phyloP scores from a whole-genome alignment of 2,888 invertebrate species.

The Suillia variegata region DNA sequence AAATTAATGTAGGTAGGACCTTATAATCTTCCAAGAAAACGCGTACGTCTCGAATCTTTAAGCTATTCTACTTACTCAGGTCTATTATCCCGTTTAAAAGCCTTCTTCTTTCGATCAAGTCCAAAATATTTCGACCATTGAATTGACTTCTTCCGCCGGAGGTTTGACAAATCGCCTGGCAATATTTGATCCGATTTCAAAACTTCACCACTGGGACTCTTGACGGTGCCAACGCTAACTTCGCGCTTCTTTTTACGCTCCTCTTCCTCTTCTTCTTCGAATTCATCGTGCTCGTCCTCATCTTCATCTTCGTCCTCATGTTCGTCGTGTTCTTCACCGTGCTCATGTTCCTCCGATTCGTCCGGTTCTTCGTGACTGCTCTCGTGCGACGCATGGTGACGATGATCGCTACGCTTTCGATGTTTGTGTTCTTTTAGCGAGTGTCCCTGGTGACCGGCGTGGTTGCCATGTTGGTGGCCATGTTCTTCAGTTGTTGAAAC shows the following conservation, averaged over 20 bases:
- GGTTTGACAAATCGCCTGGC: conserved; percentile 63
- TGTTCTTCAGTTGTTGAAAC: conserved; percentile 35
- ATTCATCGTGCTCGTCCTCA: conserved; percentile 39
- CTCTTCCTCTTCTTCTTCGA: conserved; percentile 57
- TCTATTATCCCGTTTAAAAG: conserved; percentile 46
- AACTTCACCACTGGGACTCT: conserved; percentile 39
- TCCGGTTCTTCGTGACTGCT: conserved; percentile 43
- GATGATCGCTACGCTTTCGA: conserved; percentile 53
- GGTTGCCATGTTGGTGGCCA: conserved; percentile 55
- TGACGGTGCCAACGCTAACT: conserved; percentile 31
- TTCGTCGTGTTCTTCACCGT: conserved; percentile 57
- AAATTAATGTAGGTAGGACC: background rate
- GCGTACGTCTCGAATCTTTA: too few species aligned
- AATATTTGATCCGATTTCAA: conserved; percentile 41
- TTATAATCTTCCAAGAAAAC: too few species aligned
- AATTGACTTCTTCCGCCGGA: conserved; percentile 77
- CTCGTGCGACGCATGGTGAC: conserved; percentile 37
- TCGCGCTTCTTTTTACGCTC: conserved; percentile 61
- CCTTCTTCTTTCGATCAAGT: conserved; percentile 77
- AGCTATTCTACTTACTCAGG: background rate
- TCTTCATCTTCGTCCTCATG: conserved; percentile 49
- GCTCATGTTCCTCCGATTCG: conserved; percentile 44
- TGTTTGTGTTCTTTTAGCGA: conserved; percentile 39
- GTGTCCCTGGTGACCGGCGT: conserved; percentile 41
- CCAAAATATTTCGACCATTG: conserved; percentile 90